phyloP scores from a whole-genome alignment of 1,140 invertebrate genomes.

The Drosophila subobscura region DNA sequence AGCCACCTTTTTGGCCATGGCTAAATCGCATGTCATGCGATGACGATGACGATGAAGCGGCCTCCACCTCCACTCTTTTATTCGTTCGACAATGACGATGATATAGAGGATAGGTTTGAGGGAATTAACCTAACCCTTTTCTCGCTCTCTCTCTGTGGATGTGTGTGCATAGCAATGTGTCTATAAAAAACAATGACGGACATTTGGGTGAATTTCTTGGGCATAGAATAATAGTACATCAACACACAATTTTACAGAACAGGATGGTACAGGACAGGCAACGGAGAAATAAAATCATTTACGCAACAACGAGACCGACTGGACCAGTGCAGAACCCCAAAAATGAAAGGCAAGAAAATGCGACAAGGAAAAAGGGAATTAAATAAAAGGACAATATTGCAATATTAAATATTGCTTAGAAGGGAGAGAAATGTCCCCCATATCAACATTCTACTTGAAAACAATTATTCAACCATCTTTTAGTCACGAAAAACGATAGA shows the following conservation, averaged over 20 bases:
- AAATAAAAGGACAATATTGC: too few relatives aligned
- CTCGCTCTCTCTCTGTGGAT: constrained; percentile 1
- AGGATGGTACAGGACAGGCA: constrained; percentile 17
- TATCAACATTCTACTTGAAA: too few relatives aligned
- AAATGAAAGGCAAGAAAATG: constrained; percentile 68
- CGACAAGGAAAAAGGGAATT: constrained; percentile 27
- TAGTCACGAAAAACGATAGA: too few relatives aligned
- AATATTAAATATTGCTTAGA: too few relatives aligned
- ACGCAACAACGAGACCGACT: constrained; percentile 59
- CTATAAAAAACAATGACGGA: constrained; percentile 80
- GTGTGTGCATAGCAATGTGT: constrained; percentile 51
- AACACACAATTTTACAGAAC: constrained; percentile 65
- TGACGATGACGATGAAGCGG: constrained; percentile 46
- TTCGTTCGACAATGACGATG: constrained; percentile 19
- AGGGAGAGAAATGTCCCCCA: too few relatives aligned
- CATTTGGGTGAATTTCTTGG: constrained; percentile 50
- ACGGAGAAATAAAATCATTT: constrained; percentile 74
- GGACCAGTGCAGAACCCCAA: constrained; percentile 23
- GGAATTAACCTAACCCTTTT: constrained; percentile 52
- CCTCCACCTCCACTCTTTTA: constrained; percentile 5
- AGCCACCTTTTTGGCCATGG: constrained; percentile 67
- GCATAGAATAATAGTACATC: constrained; percentile 80
- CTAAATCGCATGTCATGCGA: constrained; percentile 65
- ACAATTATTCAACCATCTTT: too few relatives aligned
- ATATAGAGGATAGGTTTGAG: constrained; percentile 13